These are phyloP conservation scores for Babylonia areolata DNA, from an alignment of 1,140 invertebrate genomes.

Conservation along the genomic window DNA sequence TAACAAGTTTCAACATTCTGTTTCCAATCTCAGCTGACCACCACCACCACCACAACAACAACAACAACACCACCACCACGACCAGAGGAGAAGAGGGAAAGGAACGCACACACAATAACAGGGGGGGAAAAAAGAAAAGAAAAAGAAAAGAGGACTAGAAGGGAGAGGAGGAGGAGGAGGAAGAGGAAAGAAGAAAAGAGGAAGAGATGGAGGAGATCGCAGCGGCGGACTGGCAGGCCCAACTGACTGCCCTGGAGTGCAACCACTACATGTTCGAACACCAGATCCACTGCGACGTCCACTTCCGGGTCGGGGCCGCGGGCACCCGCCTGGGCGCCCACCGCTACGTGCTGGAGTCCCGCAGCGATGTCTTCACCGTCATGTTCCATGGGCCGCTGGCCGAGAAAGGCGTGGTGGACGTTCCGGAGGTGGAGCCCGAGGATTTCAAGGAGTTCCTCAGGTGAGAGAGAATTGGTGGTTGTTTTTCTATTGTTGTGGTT, in stretches of 20 bases:
- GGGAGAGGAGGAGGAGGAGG: background rate
- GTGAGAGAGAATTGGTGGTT: constrained; percentile 33
- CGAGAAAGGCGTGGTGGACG: constrained; percentile 47
- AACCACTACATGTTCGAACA: constrained; percentile 60
- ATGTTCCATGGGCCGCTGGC: constrained; percentile 61
- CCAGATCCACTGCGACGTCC: constrained; percentile 60
- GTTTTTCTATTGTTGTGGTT: background rate
- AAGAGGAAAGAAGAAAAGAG: background rate
- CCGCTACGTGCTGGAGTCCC: constrained; percentile 59
- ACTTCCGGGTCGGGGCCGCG: constrained; percentile 55
- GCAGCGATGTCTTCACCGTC: constrained; percentile 62
- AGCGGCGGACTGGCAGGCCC: constrained; percentile 35
- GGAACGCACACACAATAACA: background rate
- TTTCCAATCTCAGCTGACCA: too few relatives aligned
- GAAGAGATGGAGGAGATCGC: too few relatives aligned
- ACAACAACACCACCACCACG: too few relatives aligned
- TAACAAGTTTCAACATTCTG: too few relatives aligned
- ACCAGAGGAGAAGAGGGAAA: background rate
- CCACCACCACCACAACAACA: too few relatives aligned
- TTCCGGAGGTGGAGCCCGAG: constrained; percentile 58
- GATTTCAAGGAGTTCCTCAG: constrained; percentile 58
- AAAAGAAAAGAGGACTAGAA: background rate
- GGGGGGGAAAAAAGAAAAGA: too few relatives aligned
- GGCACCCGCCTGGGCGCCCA: constrained; percentile 47
- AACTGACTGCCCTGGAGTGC: constrained; percentile 49